Evolutionary conservation across 1,140 invertebrate genomes (phyloP), one percentile per base, ranked within the genome.

Genomic region (Homalodisca vitripennis): DNA sequence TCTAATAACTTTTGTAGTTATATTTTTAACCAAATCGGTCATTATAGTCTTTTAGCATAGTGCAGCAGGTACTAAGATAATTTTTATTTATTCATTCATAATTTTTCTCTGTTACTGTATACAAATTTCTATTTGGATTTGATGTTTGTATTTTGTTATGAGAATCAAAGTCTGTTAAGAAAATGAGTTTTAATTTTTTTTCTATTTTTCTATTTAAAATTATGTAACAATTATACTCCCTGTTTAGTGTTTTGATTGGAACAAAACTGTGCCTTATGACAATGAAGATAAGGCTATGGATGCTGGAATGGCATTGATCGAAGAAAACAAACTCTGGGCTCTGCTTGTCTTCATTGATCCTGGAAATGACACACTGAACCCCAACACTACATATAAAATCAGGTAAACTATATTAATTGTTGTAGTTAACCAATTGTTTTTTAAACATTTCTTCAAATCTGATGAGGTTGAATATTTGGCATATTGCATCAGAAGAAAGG

Each of bases 331-430:
- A 66, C 71, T 85, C 0, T 84, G 82, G 82, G 83, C 82, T 10
- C 77, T 82, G 6, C 70, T 84, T 0, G 76, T 82, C 51, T 78
- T 71, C 66, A 80, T 81, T 3, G 72, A 75, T 27, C 73, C 74
- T 10, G 71, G 74, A 14, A 72, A 77, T 64, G 71, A 73, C 22
- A 69, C 72, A 6, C 32, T 86, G 31, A 84, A 84, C 2, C 76
- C 77, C 47, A 80, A 81, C 75, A 75, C 86, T 31, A 78, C 75
- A 12, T 87, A 87, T 73, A 86, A 84, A 73, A 85, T 87, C 22
- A 76, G 78, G 78, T 79, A 73, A 48, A 6, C 17, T 10, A 6
- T 41, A 41, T 10, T 10, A 41, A 6, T 41, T 41, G 34, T 41
- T 41, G 34, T 41, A 10, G 34, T 69, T 34, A 6, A n/a, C n/a